Base-by-base conservation (phyloP, 2,888 invertebrate species). In the Melanostoma mellinum region DNA sequence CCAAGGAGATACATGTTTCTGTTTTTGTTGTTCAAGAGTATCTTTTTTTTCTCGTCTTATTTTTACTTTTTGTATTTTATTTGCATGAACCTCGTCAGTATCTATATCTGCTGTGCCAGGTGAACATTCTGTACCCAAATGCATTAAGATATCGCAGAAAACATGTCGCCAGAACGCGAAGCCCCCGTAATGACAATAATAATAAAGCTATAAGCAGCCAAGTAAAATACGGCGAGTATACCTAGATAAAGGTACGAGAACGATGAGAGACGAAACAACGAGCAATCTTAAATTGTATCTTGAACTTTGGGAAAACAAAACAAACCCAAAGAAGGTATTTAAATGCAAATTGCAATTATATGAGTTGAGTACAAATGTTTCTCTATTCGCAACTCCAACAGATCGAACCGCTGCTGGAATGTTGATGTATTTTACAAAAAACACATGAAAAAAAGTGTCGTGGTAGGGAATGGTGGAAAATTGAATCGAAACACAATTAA, bases 1-100 rank as follows among this genome's bases (percentile, higher is more conserved):
- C 84, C 79, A 79, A 84, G 67, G 71, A 75, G 84, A 71, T 84
- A 71, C 84, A 79, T 84, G 79, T 84, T 79, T 79, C 74, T 79
- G 71, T 58, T 69, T 82, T 78, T 78, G 77, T 77, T 73, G 63
- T 68, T 72, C 9, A 38, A 46, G 63, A 65, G 65, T 10, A 40
- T 38, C 36, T 6, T 52, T 20, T 50, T 30, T 65, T 50, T 65
- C 6, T 50, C 46, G 35, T 36, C 30, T 36, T 67, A 44, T 58
- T 50, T 38, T 67, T 72, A 46, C 20, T 71, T 68, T 76, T 81
- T 30, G 68, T 74, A 46, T 53, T 46, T 46, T 53, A 77, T 77
- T 73, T 82, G 77, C 77, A 81, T 77, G 61, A 30, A 67, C 46
- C 36, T n/a, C 20, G 33, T 63, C 42, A 58, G 30, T 20, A 20